Evolutionary conservation across 1,140 invertebrate species (phyloP), one percentile per base, ranked within the genome.

Genomic region (Thaumetopoea pityocampa): DNA sequence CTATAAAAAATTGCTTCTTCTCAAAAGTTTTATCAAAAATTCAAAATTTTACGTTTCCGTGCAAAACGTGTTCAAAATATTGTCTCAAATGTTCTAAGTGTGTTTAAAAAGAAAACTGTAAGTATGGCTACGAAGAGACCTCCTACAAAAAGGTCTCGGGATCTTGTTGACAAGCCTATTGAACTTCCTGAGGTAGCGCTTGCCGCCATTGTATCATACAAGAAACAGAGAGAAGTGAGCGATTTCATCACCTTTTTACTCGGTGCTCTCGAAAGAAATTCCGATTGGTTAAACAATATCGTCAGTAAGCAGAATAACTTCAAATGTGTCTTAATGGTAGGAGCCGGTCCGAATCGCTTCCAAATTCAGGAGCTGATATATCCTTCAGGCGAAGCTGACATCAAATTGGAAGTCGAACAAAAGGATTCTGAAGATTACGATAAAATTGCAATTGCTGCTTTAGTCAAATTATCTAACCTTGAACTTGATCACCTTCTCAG

Each of bases 301-400:
- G 55, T 78, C 1, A 50, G 48, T 8, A 65, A 63, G 28, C 70
- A 76, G 40, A 53, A 50, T 9, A 60, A 67, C 48, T 82, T 82
- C 46, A 64, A 48, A 50, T 79, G 74, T 32, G 78, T 60, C 2
- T 44, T 79, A 20, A 62, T 82, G 67, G 55, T 57, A 1, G 78
- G 78, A 14, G 60, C 72, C 10, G 78, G 78, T 3, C 78, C 78
- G 4, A 79, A 82, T 41, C 53, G 78, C 30, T 82, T 82, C 34
- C 67, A 77, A 36, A 38, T 79, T 1, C 68, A 71, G 46, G 59
- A 79, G 53, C 63, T 69, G 11, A 76, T 82, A 12, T 82, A 82
- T 30, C 78, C 78, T 4, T 50, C 48, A 8, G 37, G 36, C 23
- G 58, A 65, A 4, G 33, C 59, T 12, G 51, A 65, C 35, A 40